A percentile compares a stretch with the other conserved stretches of the same genome.
Conservation (phyloP, 2,797 vertebrate species). For the Anableps anableps region DNA sequence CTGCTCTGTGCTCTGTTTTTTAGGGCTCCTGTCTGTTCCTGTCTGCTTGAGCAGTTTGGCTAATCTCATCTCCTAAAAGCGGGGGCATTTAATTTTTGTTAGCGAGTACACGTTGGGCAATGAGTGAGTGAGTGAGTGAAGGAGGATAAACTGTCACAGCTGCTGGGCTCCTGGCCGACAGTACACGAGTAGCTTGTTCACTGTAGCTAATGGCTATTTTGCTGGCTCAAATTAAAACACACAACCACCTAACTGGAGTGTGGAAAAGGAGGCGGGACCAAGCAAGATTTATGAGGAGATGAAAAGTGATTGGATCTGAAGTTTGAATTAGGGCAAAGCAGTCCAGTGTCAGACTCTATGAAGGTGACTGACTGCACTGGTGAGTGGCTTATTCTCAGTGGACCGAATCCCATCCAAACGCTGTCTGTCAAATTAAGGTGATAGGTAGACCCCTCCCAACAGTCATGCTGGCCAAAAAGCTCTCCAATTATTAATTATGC, state of each 20-base stretch:
- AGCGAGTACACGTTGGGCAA: constrained; percentile 19
- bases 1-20: constrained; percentile 25
- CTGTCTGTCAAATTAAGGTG: constrained; percentile 62
- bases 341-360: constrained; percentile 73
- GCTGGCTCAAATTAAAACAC: constrained; percentile 71
- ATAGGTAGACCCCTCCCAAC: constrained; percentile 52
- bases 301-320: constrained; percentile 78
- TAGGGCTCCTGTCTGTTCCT: constrained; percentile 24
- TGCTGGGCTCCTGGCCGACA: constrained; percentile 47
- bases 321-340: constrained; percentile 73
- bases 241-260: constrained; percentile 66
- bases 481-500: constrained; percentile 52
- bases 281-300: constrained; percentile 70
- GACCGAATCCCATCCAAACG: constrained; percentile 68
- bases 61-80: constrained; percentile 58
- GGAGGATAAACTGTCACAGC: constrained; percentile 66
- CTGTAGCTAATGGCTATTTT: constrained; percentile 65
- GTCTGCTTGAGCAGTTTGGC: constrained; percentile 19
- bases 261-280: constrained; percentile 62
- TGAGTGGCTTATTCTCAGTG: constrained; percentile 58
- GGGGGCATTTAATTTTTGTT: constrained; percentile 45
- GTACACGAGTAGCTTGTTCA: constrained; percentile 52
- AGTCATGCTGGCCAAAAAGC: constrained; percentile 36
- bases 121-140: constrained; percentile 36
- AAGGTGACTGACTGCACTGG: constrained; percentile 72